Percentiles rank a stretch among this genome's conserved stretches.
Evolutionary conservation across 2,113 vertebrate species (phyloP).

Genomic region (Cyanoramphus novaezelandiae): DNA sequence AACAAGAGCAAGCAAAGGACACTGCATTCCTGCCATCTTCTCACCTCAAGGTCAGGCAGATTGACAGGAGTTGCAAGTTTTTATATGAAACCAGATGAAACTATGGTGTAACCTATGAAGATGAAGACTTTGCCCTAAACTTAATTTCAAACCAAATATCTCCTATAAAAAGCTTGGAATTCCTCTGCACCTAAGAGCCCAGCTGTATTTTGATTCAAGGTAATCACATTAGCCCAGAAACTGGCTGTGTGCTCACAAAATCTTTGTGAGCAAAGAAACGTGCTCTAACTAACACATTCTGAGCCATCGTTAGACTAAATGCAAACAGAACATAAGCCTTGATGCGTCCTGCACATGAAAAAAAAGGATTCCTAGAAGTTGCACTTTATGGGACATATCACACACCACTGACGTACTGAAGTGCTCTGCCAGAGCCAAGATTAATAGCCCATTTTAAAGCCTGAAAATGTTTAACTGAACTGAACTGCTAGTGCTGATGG

Average conservation of each 20-base stretch:
- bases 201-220: neutral
- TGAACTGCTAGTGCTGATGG: conserved; percentile 12
- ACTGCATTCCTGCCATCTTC: neutral
- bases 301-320: neutral
- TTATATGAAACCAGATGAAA: neutral
- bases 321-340: conserved; percentile 3
- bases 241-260: neutral
- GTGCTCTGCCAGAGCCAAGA: conserved; percentile 38
- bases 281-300: neutral
- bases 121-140: neutral
- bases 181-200: neutral
- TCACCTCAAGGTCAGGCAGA: neutral
- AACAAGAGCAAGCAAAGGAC: neutral
- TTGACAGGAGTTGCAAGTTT: neutral
- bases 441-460: conserved; percentile 36
- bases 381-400: conserved; percentile 30
- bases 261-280: neutral
- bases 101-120: neutral
- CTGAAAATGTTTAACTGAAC: conserved; percentile 17
- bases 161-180: neutral
- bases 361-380: conserved; percentile 51
- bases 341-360: neutral
- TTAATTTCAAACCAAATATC: neutral
- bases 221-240: neutral
- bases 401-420: conserved; percentile 9